These are phyloP conservation scores for Odontamblyopus rebecca DNA, from an alignment of 2,797 vertebrate genomes.

Conservation along the genomic window DNA sequence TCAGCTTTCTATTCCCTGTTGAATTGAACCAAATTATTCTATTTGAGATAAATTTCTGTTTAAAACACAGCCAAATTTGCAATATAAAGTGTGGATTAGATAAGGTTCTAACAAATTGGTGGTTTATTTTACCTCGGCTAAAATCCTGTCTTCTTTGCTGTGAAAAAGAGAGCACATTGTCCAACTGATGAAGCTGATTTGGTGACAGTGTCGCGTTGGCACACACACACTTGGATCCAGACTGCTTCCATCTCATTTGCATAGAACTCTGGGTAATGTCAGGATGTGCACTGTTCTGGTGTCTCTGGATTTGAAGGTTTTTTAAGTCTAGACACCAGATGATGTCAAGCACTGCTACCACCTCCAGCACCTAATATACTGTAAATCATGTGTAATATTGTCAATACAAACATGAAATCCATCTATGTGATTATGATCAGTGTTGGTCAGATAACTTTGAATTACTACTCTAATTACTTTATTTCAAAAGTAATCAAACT, in stretches of 20 bases:
- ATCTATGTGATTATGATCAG: not conserved
- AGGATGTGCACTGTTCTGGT: not conserved
- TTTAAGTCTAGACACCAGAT: constrained; percentile 3
- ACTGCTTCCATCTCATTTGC: not conserved
- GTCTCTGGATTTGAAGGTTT: not conserved
- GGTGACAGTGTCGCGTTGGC: not conserved
- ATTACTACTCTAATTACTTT: no score
- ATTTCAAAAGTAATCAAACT: no score
- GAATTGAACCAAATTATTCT: not conserved
- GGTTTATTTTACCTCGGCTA: not conserved
- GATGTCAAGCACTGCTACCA: not conserved
- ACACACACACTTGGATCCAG: not conserved
- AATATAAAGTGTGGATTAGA: not conserved
- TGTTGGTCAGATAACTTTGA: no score
- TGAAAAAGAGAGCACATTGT: not conserved
- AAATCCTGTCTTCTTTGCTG: not conserved
- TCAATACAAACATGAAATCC: not conserved
- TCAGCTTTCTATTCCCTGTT: not conserved
- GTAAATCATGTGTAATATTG: not conserved
- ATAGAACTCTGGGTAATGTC: not conserved
- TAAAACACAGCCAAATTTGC: not conserved
- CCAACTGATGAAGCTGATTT: not conserved
- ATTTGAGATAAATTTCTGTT: no score
- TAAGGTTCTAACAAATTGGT: not conserved
- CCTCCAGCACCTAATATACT: not conserved